Conservation (phyloP, 2,113 vertebrate species). For the sheep (Ovis aries) region DNA sequence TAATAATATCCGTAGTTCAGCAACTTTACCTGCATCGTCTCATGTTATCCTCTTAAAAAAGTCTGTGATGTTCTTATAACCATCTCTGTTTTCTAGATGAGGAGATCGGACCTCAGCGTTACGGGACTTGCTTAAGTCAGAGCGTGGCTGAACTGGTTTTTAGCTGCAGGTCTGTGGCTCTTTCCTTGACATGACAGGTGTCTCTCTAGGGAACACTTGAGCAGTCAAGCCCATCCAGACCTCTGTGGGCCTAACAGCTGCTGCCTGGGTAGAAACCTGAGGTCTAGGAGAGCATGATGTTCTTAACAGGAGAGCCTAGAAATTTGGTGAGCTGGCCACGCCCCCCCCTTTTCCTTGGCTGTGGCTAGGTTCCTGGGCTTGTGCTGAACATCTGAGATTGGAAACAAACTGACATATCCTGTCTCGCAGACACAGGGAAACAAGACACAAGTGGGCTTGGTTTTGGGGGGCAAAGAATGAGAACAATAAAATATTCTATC, state of each 20-base stretch:
- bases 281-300: not conserved
- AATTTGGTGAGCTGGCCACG: not conserved
- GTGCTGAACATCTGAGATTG: not conserved
- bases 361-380: not conserved
- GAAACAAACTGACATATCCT: not conserved
- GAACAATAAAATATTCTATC: not conserved
- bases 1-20: not conserved
- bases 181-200: not conserved
- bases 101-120: not conserved
- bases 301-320: not conserved
- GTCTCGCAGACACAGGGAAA: not conserved
- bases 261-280: not conserved
- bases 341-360: not conserved
- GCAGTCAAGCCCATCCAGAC: not conserved
- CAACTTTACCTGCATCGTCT: not conserved
- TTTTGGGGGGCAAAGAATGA: not conserved
- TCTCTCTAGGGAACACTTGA: not conserved
- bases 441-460: not conserved
- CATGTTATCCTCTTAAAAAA: not conserved
- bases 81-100: not conserved
- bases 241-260: not conserved
- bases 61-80: not conserved
- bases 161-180: not conserved
- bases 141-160: not conserved
- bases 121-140: not conserved